Evolutionary conservation across 1,140 invertebrate species (phyloP).

Genomic region (Linepithema humile): DNA sequence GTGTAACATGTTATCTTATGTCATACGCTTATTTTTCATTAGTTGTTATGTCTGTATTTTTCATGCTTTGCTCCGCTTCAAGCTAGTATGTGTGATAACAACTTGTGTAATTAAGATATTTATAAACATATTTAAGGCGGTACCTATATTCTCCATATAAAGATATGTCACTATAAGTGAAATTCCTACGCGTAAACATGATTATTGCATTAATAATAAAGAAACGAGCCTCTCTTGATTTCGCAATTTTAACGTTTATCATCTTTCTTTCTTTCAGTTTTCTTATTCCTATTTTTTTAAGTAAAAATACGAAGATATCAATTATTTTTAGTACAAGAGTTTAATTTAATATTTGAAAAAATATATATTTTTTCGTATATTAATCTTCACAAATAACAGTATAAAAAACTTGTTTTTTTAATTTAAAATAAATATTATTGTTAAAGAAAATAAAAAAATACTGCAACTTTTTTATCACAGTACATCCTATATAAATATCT

Average conservation of each 20-base stretch:
- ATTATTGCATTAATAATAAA: slow-evolving; percentile 45
- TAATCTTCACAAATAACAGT: not conserved
- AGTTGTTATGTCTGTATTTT: slow-evolving; percentile 11
- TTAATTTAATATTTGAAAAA: not conserved
- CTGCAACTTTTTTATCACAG: no score
- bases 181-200: slow-evolving; percentile 34
- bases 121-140: not conserved
- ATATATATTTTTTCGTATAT: not conserved
- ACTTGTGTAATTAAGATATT: not conserved
- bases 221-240: not conserved
- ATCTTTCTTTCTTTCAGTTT: no score
- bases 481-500: no score
- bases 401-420: no score
- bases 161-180: not conserved
- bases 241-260: not conserved
- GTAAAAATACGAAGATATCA: not conserved
- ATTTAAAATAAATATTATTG: no score
- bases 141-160: slow-evolving; percentile 18
- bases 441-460: no score
- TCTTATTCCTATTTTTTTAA: not conserved
- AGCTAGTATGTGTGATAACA: not conserved
- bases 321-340: not conserved
- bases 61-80: not conserved
- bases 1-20: no score
- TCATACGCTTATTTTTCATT: not conserved